Evolutionary conservation across 2,113 vertebrate genomes (phyloP), one percentile per base, ranked within the genome.

Genomic region (Sorex fumeus): DNA sequence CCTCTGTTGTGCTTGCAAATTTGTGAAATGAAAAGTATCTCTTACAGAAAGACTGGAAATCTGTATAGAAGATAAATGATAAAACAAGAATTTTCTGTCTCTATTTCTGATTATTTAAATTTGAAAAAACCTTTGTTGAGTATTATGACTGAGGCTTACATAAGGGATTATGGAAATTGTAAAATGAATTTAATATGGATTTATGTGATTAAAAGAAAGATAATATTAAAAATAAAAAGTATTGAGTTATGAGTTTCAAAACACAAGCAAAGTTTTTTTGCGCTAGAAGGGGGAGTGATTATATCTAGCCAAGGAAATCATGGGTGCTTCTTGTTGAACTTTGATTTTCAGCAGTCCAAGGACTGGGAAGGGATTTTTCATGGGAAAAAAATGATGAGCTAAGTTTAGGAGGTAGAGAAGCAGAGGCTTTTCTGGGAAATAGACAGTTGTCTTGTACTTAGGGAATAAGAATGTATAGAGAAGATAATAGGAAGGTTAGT

Each of bases 51-150:
- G 71, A 16, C 23, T 79, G 60, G 11, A 30, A 1, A 72, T 88
- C 64, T 82, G 85, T 72, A 43, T 57, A 47, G 84, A 70, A 88
- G 36, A 77, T 80, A 90, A 91, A 95, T 82, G 57, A 79, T 67
- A 18, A 25, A 91, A 60, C 19, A 87, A 88, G 10, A 85, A n/a
- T 34, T 90, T 91, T 81, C 45, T 62, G 27, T 84, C 6, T 10
- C 25, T 27, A 66, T 66, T 30, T 27, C 27, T 66, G 13, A 75
- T 94, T 91, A 78, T 90, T 93, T 94, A 87, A 94, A 74, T 94
- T 87, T n/a, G n/a, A 47, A 80, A 16, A 70, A 85, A 34, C 0
- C 60, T 88, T 89, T 89, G 53, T 69, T 90, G 60, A 91, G 60
- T 93, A 34, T 50, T 71, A 32, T 72, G 25, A 80, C 16, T 71